Evolutionary conservation across 2,797 vertebrate species (phyloP), one percentile per base, ranked within the genome.

Genomic region (Trachurus trachurus): DNA sequence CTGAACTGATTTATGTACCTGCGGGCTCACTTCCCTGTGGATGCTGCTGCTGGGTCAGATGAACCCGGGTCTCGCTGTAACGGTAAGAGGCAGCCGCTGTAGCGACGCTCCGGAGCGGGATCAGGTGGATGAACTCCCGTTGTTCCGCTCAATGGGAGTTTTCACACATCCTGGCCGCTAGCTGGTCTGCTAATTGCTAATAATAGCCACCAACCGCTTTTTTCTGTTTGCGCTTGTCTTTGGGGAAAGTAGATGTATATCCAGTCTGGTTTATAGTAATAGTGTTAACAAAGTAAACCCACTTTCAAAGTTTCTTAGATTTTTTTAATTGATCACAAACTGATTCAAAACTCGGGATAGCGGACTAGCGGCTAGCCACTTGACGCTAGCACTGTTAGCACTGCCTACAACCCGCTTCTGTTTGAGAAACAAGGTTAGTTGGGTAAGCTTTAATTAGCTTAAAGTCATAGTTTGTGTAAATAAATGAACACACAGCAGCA

Each of bases 81-180:
- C 83, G 92, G 93, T 92, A 92, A 94, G 92, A 65, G 62, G 76
- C 80, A 17, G 85, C 66, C 19, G 0, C 71, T 29, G 72, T 29
- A 67, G 74, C 71, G 42, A 56, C 57, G 69, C 60, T 57, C 67
- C 70, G 26, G 1, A 78, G 79, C 81, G 87, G 85, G 90, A 91
- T 94, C 93, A 94, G 94, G 94, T 94, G 93, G 88, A 92, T 89
- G 26, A 19, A 62, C 76, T 89, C 82, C 86, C 87, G 89, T 91
- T 91, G 89, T 91, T 92, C 87, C 85, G 16, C 81, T 89, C 87
- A 83, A 66, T 81, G 84, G 89, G 91, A 90, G 86, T 88, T 76
- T 74, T 37, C 74, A 58, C 65, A 42, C 76, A 87, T 78, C 79
- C 83, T 88, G 81, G 74, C 73, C 74, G 86, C 47, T 84, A 89